Conservation (phyloP, 2,888 invertebrate genomes). For the Mellilla xanthometata region DNA sequence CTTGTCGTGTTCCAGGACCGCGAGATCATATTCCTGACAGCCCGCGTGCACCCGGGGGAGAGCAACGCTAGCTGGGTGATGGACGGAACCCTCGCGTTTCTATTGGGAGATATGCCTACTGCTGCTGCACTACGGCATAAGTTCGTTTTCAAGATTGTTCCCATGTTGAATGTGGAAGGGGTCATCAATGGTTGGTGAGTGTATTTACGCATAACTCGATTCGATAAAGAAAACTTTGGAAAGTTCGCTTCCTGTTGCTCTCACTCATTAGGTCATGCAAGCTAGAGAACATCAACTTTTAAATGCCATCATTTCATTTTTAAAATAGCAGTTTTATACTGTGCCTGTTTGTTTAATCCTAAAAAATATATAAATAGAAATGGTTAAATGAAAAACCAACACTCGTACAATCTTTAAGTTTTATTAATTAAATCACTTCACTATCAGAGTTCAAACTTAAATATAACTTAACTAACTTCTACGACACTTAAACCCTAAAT, state of each 20-base stretch:
- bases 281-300: too few species aligned
- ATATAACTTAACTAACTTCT: constrained; percentile 60
- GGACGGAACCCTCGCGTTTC: constrained; percentile 88
- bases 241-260: too few species aligned
- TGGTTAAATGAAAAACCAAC: constrained; percentile 40
- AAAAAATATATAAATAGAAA: too few species aligned
- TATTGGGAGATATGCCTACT: constrained; percentile 81
- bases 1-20: constrained; percentile 80
- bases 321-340: too few species aligned
- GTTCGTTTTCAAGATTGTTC: constrained; percentile 93
- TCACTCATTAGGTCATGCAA: too few species aligned
- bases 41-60: constrained; percentile 94
- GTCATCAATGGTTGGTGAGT: constrained; percentile 93
- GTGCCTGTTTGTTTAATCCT: too few species aligned
- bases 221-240: too few species aligned
- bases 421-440: constrained; percentile 77
- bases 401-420: constrained; percentile 59
- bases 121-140: constrained; percentile 85
- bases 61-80: constrained; percentile 95
- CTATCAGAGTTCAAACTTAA: constrained; percentile 77
- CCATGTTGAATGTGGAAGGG: constrained; percentile 95
- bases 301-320: too few species aligned
- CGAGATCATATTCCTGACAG: constrained; percentile 87
- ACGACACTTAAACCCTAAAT: constrained; percentile 76
- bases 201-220: too few species aligned